A percentile compares a stretch with the other conserved stretches of the same genome.
These are phyloP conservation scores for Dasypolia templi DNA, from an alignment of 2,888 invertebrate genomes.

Conservation along the genomic window DNA sequence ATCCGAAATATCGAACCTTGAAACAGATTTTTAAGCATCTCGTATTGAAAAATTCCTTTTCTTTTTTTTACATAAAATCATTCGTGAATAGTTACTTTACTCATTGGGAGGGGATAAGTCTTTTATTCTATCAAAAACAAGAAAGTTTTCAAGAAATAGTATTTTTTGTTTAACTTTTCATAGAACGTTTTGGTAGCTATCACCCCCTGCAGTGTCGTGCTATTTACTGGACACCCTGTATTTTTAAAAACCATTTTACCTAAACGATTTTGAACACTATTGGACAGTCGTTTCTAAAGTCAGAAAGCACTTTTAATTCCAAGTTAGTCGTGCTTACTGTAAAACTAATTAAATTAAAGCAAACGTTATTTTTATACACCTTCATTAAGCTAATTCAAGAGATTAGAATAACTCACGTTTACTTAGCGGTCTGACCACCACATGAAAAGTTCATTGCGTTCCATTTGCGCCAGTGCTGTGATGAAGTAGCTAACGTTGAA, in stretches of 20 bases:
- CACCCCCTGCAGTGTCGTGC: too few species aligned
- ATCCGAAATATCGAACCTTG: too few species aligned
- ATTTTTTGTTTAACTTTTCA: too few species aligned
- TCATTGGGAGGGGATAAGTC: too few species aligned
- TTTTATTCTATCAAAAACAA: too few species aligned
- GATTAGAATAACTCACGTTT: slow-evolving; percentile 54
- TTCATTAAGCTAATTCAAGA: slow-evolving; percentile 48
- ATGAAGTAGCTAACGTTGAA: slow-evolving; percentile 60
- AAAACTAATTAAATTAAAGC: slow-evolving; percentile 43
- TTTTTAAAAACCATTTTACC: slow-evolving; percentile 5
- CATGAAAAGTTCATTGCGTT: slow-evolving; percentile 61
- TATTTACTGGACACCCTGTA: too few species aligned
- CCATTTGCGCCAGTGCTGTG: slow-evolving; percentile 48
- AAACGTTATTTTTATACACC: slow-evolving; percentile 35
- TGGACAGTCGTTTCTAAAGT: neutral
- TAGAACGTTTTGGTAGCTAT: too few species aligned
- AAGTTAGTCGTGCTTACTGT: slow-evolving; percentile 23
- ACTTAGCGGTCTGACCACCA: slow-evolving; percentile 49
- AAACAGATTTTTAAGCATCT: too few species aligned
- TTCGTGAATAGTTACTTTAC: too few species aligned
- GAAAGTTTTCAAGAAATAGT: too few species aligned
- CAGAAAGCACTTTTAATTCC: slow-evolving; percentile 7
- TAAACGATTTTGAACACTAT: neutral
- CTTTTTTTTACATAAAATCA: too few species aligned
- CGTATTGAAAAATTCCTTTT: too few species aligned